Evolutionary conservation across 30 jellyfish, hydroid and myxozoan species (phyloP).

Genomic region (Hydractinia symbiolongicarpus): DNA sequence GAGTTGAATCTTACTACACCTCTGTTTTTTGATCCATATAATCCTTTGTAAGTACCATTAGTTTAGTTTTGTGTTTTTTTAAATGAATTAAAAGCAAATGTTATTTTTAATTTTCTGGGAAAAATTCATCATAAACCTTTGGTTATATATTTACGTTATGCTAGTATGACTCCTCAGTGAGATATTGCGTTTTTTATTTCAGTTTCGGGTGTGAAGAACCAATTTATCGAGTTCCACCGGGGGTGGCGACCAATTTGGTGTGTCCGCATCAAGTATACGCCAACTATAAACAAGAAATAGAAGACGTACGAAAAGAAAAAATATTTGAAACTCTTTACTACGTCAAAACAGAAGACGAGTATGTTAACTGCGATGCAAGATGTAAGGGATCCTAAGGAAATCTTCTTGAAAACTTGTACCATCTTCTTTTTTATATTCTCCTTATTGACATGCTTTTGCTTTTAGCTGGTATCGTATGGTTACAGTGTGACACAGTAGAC

Average conservation of each 20-base stretch:
- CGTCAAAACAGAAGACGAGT: constrained; percentile 26
- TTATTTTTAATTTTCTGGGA: too few relatives aligned
- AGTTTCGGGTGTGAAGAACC: constrained; percentile 38
- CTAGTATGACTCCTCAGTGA: background rate
- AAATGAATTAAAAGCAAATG: too few relatives aligned
- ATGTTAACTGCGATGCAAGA: constrained; percentile 23
- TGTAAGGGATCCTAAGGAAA: constrained; percentile 4
- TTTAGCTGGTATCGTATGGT: too few relatives aligned
- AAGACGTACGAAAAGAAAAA: background rate
- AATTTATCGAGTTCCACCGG: background rate
- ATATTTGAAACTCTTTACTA: constrained; percentile 1
- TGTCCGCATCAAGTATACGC: constrained; percentile 11
- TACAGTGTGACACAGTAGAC: too few relatives aligned
- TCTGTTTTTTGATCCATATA: background rate
- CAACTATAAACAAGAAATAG: background rate
- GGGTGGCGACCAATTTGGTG: background rate
- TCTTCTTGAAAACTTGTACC: background rate
- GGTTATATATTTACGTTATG: too few relatives aligned
- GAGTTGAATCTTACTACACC: background rate
- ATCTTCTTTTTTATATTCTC: background rate
- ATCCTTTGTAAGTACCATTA: constrained; percentile 11
- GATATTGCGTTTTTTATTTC: background rate
- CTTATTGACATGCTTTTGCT: too few relatives aligned
- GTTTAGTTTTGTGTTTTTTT: too few relatives aligned
- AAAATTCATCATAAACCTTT: too few relatives aligned